Evolutionary conservation across 2,113 vertebrate species (phyloP).

Genomic region (Alosa alosa): DNA sequence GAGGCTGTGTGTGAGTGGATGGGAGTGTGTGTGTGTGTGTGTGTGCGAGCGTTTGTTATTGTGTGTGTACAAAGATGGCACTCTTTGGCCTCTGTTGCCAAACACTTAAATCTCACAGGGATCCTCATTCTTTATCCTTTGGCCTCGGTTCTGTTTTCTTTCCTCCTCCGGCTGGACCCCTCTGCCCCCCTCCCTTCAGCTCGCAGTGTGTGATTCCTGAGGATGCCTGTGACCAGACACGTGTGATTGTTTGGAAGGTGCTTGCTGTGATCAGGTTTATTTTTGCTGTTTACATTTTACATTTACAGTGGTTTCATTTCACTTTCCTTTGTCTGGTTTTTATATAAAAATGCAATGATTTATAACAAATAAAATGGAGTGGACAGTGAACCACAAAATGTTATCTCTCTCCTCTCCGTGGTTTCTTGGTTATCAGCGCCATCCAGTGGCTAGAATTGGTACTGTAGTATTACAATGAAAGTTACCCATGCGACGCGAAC

Average conservation of each 20-base stretch:
- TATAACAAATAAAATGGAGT: constrained; percentile 78
- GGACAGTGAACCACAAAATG: constrained; percentile 48
- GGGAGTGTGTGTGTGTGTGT: not conserved
- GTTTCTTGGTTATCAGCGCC: not conserved
- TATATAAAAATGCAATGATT: constrained; percentile 77
- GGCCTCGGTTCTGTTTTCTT: not conserved
- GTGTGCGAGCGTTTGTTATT: not conserved
- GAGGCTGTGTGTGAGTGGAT: not conserved
- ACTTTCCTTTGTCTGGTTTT: constrained; percentile 59
- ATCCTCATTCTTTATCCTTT: constrained; percentile 10
- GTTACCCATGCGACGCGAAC: not conserved
- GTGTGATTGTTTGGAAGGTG: not conserved
- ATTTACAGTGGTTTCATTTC: constrained; percentile 69
- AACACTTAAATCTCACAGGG: constrained; percentile 8
- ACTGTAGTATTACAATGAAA: not conserved
- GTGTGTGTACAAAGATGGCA: not conserved
- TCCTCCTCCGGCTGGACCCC: not conserved
- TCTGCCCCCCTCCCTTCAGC: not conserved
- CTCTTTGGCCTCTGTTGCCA: constrained; percentile 9
- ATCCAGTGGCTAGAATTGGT: not conserved
- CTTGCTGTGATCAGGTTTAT: constrained; percentile 53
- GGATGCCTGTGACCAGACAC: constrained; percentile 12
- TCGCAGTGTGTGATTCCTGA: not conserved
- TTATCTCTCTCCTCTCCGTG: not conserved
- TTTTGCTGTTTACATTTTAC: constrained; percentile 59